Evolutionary conservation across 2,797 vertebrate genomes (phyloP), one percentile per base, ranked within the genome.

Genomic region (Falco peregrinus): DNA sequence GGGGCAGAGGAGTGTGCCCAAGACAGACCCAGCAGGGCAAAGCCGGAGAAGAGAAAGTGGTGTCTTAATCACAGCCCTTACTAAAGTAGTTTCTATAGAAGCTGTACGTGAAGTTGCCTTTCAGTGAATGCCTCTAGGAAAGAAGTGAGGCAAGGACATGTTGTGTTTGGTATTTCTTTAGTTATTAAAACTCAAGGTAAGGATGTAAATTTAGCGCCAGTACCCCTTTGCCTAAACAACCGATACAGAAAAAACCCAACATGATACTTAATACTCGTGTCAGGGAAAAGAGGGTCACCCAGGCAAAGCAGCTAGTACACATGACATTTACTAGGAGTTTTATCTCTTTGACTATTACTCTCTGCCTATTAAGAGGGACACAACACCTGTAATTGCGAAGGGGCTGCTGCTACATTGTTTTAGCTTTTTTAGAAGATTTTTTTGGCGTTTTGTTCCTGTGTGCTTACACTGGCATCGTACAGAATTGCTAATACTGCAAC

Each of bases 1-100:
- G n/a, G 28, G 20, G 19, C 56, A 74, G 41, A 41, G 41, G 41
- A 41, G 41, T 12, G 29, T 24, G 8, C 56, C n/a, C 51, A 65
- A 87, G 68, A 70, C 0, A 37, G 15, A 64, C 28, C 14, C 1
- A 70, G 15, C 3, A 1, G 2, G 8, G 14, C 5, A 75, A 81
- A 86, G 25, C 10, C 79, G 2, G 1, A 5, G 14, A 91, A 73
- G 20, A 79, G 82, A 39, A 48, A n/a, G 11, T 2, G 1, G 22
- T 24, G 11, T 48, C 54, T 63, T 89, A 71, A 69, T 59, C 29
- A 83, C 6, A 87, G 50, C 3, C 13, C 21, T 48, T 28, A 19
- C 45, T 53, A 12, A 71, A 75, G 8, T 4, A 56, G 10, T 37
- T 68, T 69, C 63, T 76, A 12, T 10, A 57, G n/a, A 86, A 92